These are phyloP conservation scores for Henricia sp. DNA, from an alignment of 53 echinoderm and acorn worm genomes.

Conservation along the genomic window DNA sequence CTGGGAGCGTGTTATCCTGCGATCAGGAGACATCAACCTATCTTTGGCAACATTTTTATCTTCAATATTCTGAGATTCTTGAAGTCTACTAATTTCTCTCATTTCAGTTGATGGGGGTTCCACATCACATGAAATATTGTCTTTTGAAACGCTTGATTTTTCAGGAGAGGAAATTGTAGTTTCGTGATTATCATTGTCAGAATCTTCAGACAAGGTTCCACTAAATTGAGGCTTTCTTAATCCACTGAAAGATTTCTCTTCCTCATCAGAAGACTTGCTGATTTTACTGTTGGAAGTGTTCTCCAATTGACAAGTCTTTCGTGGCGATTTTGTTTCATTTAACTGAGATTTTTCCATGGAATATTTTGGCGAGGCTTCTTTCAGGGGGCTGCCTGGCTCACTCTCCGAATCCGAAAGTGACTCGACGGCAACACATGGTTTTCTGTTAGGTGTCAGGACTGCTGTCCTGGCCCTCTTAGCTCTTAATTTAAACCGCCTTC, in stretches of 20 bases:
- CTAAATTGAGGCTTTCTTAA: not conserved
- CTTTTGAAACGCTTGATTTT: not conserved
- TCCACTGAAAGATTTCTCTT: not conserved
- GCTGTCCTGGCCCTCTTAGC: not conserved
- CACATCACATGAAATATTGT: not conserved
- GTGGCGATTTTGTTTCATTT: too few species aligned
- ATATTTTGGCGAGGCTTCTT: too few species aligned
- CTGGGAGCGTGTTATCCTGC: slow-evolving; percentile 36
- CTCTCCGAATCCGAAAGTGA: not conserved
- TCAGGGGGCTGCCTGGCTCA: not conserved
- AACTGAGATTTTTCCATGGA: too few species aligned
- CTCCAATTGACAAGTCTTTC: not conserved
- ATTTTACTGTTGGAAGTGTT: not conserved
- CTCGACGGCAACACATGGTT: slow-evolving; percentile 13
- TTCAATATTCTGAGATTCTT: not conserved
- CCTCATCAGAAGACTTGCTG: not conserved
- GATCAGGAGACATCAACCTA: slow-evolving; percentile 46
- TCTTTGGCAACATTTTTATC: not conserved
- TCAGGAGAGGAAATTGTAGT: not conserved
- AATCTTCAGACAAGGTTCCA: slow-evolving; percentile 28
- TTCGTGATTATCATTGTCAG: not conserved
- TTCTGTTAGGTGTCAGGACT: not conserved
- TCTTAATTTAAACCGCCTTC: not conserved
- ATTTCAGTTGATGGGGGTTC: not conserved
- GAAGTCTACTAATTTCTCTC: not conserved